A percentile compares a stretch with the other conserved stretches of the same genome.
Evolutionary conservation across 2,888 invertebrate genomes (phyloP).

Genomic region (Apamea epomidion): DNA sequence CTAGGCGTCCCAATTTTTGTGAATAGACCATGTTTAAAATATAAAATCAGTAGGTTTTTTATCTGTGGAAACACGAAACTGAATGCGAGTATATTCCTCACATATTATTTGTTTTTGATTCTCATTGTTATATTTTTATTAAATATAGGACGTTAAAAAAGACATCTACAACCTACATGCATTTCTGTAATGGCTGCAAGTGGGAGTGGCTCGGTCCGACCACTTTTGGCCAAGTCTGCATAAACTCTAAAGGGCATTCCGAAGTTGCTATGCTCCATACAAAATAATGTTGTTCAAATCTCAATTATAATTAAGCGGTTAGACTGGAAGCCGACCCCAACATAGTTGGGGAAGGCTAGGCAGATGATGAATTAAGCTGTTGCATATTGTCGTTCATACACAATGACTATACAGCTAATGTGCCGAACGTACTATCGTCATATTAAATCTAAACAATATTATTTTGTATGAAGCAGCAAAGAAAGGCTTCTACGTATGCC

Average conservation of each 20-base stretch:
- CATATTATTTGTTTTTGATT: conserved; percentile 1
- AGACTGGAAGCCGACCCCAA: no score
- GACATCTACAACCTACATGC: conserved; percentile 25
- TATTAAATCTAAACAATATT: conserved; percentile 22
- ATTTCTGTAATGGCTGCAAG: conserved; percentile 23
- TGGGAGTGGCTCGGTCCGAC: not conserved
- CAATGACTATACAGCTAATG: not conserved
- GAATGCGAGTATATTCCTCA: not conserved
- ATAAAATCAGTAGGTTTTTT: conserved; percentile 8
- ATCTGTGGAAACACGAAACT: not conserved
- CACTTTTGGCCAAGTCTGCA: not conserved
- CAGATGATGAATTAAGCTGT: not conserved
- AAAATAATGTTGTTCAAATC: conserved; percentile 19
- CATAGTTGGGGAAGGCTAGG: no score
- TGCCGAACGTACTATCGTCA: not conserved
- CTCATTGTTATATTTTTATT: conserved; percentile 27
- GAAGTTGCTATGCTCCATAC: not conserved
- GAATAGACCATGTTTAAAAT: not conserved
- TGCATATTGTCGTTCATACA: not conserved
- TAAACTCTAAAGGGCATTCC: not conserved
- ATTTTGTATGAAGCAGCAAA: conserved; percentile 12
- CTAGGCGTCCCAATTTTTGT: conserved; percentile 7
- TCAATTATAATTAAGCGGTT: conserved; percentile 6
- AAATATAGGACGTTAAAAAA: conserved; percentile 15
- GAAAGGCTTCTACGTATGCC: not conserved